A percentile compares a stretch with the other conserved stretches of the same genome.
These are phyloP conservation scores for Xenopus laevis DNA, from an alignment of 2,113 vertebrate genomes.

Conservation along the genomic window DNA sequence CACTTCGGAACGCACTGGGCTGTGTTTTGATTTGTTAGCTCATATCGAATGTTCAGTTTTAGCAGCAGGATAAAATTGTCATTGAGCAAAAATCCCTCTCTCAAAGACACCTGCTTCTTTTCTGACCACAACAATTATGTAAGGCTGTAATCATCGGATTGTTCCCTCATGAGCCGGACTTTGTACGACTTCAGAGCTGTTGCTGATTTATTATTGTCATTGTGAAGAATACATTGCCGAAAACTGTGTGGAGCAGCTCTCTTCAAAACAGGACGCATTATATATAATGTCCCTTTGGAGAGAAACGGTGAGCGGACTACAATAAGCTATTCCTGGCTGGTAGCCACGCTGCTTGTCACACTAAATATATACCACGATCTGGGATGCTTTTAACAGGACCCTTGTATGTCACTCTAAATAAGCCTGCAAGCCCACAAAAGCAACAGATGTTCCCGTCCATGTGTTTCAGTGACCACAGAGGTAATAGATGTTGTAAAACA, in stretches of 20 bases:
- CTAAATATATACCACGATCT: constrained; percentile 4
- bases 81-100: constrained; percentile 11
- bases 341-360: constrained; percentile 27
- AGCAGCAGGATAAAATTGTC: constrained; percentile 10
- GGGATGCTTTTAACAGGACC: constrained; percentile 17
- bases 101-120: constrained; percentile 21
- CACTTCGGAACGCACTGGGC: not conserved
- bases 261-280: not conserved
- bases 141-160: constrained; percentile 23
- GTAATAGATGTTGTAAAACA: constrained; percentile 45
- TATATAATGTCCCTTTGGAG: constrained; percentile 15
- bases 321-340: constrained; percentile 16
- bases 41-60: not conserved
- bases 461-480: constrained; percentile 28
- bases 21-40: constrained; percentile 11
- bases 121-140: constrained; percentile 25
- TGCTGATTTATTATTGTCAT: constrained; percentile 25
- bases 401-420: constrained; percentile 20
- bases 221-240: not conserved
- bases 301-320: not conserved
- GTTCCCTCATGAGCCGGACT: constrained; percentile 9
- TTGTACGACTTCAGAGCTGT: constrained; percentile 7
- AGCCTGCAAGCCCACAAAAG: constrained; percentile 29
- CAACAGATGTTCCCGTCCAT: constrained; percentile 23
- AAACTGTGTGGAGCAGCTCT: constrained; percentile 1